These are phyloP conservation scores for Bradysia coprophila DNA, from an alignment of 1,140 invertebrate species.

Conservation along the genomic window DNA sequence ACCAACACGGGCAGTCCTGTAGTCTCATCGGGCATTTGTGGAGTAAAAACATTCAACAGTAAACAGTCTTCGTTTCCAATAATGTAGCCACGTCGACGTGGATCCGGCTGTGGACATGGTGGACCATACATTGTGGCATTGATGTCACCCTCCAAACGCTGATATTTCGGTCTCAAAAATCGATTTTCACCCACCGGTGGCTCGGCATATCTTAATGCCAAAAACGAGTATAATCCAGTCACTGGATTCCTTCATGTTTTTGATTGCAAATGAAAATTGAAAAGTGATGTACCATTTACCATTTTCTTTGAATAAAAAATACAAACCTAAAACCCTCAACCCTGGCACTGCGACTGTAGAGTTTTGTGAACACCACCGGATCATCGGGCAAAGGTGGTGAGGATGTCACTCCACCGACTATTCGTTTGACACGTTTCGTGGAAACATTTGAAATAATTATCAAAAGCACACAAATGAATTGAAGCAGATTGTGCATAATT, in stretches of 20 bases:
- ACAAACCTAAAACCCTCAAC: constrained; percentile 24
- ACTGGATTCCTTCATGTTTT: too few relatives aligned
- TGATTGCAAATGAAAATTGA: too few relatives aligned
- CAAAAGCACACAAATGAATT: too few relatives aligned
- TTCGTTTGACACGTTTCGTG: constrained; percentile 25
- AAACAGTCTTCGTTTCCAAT: constrained; percentile 53
- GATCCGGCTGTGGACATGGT: constrained; percentile 34
- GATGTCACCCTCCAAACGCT: constrained; percentile 28
- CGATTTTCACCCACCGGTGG: constrained; percentile 37
- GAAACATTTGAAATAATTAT: too few relatives aligned
- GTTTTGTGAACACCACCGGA: constrained; percentile 32
- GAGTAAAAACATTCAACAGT: constrained; percentile 59
- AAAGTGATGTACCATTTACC: too few relatives aligned
- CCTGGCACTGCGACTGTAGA: constrained; percentile 29
- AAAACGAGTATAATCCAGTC: constrained; percentile 34
- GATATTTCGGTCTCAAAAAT: constrained; percentile 33
- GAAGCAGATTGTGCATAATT: too few relatives aligned
- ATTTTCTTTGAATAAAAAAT: too few relatives aligned
- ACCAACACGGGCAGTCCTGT: constrained; percentile 34
- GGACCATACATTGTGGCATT: constrained; percentile 30
- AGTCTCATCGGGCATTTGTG: constrained; percentile 31
- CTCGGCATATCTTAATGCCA: constrained; percentile 49
- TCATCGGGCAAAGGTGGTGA: constrained; percentile 34
- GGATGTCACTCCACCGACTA: constrained; percentile 32
- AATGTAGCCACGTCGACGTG: constrained; percentile 14